phyloP scores from a whole-genome alignment of 30 jellyfish, hydroid and myxozoan genomes.

The Aurelia coerulea region DNA sequence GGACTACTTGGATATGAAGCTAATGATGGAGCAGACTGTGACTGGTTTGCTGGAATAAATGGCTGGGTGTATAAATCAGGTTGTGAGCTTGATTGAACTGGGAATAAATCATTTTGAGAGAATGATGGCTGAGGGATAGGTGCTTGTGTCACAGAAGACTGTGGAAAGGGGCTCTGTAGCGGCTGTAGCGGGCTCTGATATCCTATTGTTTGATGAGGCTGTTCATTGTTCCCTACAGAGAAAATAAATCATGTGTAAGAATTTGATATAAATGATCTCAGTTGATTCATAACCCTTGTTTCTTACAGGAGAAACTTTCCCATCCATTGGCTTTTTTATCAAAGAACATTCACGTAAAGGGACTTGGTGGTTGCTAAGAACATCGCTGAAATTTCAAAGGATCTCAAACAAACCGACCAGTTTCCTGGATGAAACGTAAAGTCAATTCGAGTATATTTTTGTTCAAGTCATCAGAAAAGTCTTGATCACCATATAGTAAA shows the following conservation, averaged over 20 bases:
- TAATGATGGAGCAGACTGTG: slow-evolving; percentile 10
- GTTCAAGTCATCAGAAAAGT: no score
- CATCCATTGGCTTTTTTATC: no score
- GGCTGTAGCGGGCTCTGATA: slow-evolving; percentile 20
- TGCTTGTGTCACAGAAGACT: slow-evolving; percentile 1
- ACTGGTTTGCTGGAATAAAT: slow-evolving; percentile 5
- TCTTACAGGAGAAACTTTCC: no score
- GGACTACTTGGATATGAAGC: slow-evolving; percentile 19
- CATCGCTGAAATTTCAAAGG: no score
- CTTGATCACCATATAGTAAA: no score
- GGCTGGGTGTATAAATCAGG: slow-evolving; percentile 37
- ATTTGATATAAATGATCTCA: no score
- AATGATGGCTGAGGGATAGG: slow-evolving; percentile 16
- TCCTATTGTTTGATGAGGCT: not conserved
- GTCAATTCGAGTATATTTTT: no score
- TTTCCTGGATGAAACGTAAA: no score
- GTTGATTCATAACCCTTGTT: no score
- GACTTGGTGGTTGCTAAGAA: no score
- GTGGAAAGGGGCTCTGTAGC: not conserved
- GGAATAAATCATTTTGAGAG: slow-evolving; percentile 46
- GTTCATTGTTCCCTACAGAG: not conserved
- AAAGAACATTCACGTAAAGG: no score
- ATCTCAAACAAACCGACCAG: no score
- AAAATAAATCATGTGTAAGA: not conserved
- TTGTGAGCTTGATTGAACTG: slow-evolving; percentile 7